phyloP scores from a whole-genome alignment of 1,140 invertebrate species.

The Oryzaephilus surinamensis region DNA sequence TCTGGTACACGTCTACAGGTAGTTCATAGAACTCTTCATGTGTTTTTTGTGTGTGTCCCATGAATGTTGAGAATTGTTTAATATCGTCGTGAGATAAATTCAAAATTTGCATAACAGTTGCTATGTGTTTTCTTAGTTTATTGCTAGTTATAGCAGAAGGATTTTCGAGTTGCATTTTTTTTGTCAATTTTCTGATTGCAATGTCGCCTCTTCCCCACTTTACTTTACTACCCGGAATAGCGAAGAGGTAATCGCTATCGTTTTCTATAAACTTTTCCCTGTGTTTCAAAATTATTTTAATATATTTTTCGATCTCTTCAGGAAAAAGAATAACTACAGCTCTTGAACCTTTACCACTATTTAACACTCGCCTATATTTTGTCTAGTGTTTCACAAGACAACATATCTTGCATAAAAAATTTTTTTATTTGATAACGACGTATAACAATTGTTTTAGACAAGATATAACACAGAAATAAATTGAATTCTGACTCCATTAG shows the following conservation, averaged over 20 bases:
- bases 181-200: too few relatives aligned
- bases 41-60: constrained; percentile 14
- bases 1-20: constrained; percentile 16
- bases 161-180: too few relatives aligned
- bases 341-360: constrained; percentile 12
- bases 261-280: neutral
- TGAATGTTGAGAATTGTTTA: constrained; percentile 17
- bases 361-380: constrained; percentile 11
- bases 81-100: constrained; percentile 11
- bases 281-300: neutral
- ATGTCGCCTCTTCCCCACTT: too few relatives aligned
- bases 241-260: too few relatives aligned
- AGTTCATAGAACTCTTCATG: constrained; percentile 16
- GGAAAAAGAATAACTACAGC: constrained; percentile 12
- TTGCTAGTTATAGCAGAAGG: too few relatives aligned
- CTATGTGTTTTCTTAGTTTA: constrained; percentile 15
- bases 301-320: neutral
- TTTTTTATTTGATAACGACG: too few relatives aligned
- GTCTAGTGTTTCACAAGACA: too few relatives aligned
- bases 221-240: too few relatives aligned
- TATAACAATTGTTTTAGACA: too few relatives aligned
- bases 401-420: too few relatives aligned
- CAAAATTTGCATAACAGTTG: constrained; percentile 19
- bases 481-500: too few relatives aligned
- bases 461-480: too few relatives aligned